Evolutionary conservation across 1,140 invertebrate species (phyloP), one percentile per base, ranked within the genome.

Genomic region (Mactra quadrangularis): DNA sequence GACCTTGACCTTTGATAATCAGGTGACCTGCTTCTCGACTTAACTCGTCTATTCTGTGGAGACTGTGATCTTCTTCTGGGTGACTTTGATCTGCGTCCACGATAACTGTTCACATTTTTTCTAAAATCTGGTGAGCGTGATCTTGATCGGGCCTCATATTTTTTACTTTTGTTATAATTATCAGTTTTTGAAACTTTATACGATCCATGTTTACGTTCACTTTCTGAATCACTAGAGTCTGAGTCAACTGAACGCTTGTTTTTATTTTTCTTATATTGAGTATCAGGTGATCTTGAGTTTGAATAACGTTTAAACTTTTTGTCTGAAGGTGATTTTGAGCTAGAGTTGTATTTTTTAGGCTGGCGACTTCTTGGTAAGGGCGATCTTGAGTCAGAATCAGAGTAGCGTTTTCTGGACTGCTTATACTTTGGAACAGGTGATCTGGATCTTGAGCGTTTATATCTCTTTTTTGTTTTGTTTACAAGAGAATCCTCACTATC

Each of bases 371-470:
- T 72, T 55, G 70, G 35, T 55, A 25, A 52, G 4, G 66, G 64
- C 4, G 19, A 22, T 55, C 25, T 6, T n/a, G n/a, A n/a, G n/a
- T n/a, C n/a, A n/a, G n/a, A n/a, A n/a, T n/a, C n/a, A n/a, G n/a
- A n/a, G n/a, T n/a, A n/a, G n/a, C n/a, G n/a, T n/a, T 55, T 27
- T 55, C 53, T 55, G 53, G 53, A 55, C n/a, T 62, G n/a, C 19
- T 62, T 62, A 9, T 29, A 27, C 4, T 9, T 17, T 29, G 59
- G 31, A 7, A 33, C 3, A 15, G 25, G 66, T 29, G 70, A 72
- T 52, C 70, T 55, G 55, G 70, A 72, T 33, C 70, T 72, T 72
- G 72, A 75, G 45, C 47, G 45, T 47, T 55, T 41, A 45, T 29
- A 38, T 47, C 53, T 75, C 22, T 41, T 59, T 1, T 19, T 17